Conservation (phyloP, 1,140 invertebrate species). For the Hycleus phaleratus region DNA sequence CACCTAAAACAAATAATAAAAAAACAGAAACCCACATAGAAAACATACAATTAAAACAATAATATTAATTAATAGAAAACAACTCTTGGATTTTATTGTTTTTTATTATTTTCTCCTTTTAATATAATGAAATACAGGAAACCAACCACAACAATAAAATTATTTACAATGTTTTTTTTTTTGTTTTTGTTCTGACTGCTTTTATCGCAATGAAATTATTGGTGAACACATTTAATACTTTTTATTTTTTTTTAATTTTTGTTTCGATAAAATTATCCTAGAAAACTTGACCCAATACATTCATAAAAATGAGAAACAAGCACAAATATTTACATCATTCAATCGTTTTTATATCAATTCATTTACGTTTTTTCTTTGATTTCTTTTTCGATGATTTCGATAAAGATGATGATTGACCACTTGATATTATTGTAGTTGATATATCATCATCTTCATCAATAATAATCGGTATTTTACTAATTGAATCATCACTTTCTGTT, state of each 20-base stretch:
- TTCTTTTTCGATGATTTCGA: constrained; percentile 25
- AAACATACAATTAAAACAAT: neutral
- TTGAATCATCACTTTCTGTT: constrained; percentile 39
- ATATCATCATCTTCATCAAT: constrained; percentile 24
- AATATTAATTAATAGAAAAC: neutral
- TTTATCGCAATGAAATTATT: neutral
- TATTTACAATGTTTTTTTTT: constrained; percentile 11
- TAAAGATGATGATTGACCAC: constrained; percentile 1
- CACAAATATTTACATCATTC: too few relatives aligned
- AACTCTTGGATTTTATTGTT: neutral
- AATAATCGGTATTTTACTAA: constrained; percentile 25
- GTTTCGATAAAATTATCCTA: too few relatives aligned
- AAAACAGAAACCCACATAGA: neutral
- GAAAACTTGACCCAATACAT: constrained; percentile 4
- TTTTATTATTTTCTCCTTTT: constrained; percentile 10
- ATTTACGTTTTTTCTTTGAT: constrained; percentile 33
- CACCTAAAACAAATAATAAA: constrained; percentile 42
- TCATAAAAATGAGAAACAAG: neutral
- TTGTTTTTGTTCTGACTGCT: neutral
- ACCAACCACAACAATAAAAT: constrained; percentile 4
- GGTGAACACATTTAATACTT: constrained; percentile 15
- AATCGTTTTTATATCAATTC: constrained; percentile 1
- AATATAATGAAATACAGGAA: constrained; percentile 13
- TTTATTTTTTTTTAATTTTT: neutral
- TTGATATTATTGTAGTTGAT: neutral